phyloP scores from a whole-genome alignment of 92 coral and sea anemone species.

The Porites cylindrica region DNA sequence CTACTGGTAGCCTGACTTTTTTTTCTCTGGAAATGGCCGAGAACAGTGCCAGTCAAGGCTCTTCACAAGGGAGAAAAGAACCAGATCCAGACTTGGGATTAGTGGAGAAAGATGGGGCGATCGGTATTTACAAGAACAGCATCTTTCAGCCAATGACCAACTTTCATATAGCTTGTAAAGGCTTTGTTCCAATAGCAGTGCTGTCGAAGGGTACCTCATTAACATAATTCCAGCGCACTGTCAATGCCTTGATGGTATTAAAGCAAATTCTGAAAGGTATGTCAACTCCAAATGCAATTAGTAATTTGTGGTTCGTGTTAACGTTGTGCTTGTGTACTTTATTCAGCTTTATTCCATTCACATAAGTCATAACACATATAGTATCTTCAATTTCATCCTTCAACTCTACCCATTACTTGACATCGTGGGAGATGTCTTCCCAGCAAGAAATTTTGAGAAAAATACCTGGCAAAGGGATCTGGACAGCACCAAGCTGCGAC shows the following conservation, averaged over 20 bases:
- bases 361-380: too few relatives aligned
- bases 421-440: not conserved
- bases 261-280: conserved; percentile 1
- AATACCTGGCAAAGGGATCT: conserved; percentile 10
- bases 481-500: conserved; percentile 6
- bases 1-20: too few relatives aligned
- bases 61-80: not conserved
- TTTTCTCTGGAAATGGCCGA: too few relatives aligned
- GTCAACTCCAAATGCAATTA: too few relatives aligned
- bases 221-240: conserved; percentile 5
- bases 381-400: not conserved
- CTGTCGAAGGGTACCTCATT: conserved; percentile 19
- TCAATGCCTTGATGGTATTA: not conserved
- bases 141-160: conserved; percentile 20
- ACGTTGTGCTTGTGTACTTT: not conserved
- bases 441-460: not conserved
- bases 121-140: not conserved
- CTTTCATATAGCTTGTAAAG: not conserved
- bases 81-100: not conserved
- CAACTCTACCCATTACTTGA: conserved; percentile 19
- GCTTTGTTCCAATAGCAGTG: conserved; percentile 3
- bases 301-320: not conserved
- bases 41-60: not conserved
- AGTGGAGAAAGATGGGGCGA: not conserved
- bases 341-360: too few relatives aligned